A percentile compares a stretch with the other conserved stretches of the same genome.
Evolutionary conservation across 1,140 invertebrate genomes (phyloP).

Genomic region (Pemphigus obesinymphae): DNA sequence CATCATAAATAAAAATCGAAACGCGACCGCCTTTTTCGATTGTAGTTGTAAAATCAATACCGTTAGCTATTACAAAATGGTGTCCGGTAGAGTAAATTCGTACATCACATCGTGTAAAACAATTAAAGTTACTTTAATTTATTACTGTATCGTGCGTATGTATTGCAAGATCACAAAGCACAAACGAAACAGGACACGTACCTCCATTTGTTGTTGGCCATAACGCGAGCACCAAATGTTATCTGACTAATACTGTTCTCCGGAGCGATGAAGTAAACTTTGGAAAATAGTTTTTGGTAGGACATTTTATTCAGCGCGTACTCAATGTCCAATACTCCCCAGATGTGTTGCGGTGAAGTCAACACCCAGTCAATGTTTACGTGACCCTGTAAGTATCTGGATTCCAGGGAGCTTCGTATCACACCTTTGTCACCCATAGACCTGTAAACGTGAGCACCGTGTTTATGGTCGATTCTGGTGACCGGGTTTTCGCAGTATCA

Average conservation of each 20-base stretch:
- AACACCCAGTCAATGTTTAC: constrained; percentile 27
- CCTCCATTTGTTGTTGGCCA: constrained; percentile 28
- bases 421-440: constrained; percentile 15
- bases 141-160: no score
- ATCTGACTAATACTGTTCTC: constrained; percentile 30
- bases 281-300: not conserved
- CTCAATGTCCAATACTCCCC: constrained; percentile 4
- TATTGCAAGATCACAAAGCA: no score
- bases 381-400: constrained; percentile 25
- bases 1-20: no score
- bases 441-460: not conserved
- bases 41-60: no score
- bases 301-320: constrained; percentile 3
- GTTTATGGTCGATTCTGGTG: not conserved
- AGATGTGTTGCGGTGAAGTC: not conserved
- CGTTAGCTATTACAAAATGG: no score
- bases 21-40: no score
- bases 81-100: no score
- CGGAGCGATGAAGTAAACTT: constrained; percentile 23
- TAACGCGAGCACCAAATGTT: not conserved
- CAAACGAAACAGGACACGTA: no score
- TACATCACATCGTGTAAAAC: no score
- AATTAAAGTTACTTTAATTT: no score
- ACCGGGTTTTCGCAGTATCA: no score
- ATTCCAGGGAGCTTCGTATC: constrained; percentile 23